A percentile compares a stretch with the other conserved stretches of the same genome.
phyloP scores from a whole-genome alignment of 53 echinoderm and acorn worm species.

The Echinometra lucunter region DNA sequence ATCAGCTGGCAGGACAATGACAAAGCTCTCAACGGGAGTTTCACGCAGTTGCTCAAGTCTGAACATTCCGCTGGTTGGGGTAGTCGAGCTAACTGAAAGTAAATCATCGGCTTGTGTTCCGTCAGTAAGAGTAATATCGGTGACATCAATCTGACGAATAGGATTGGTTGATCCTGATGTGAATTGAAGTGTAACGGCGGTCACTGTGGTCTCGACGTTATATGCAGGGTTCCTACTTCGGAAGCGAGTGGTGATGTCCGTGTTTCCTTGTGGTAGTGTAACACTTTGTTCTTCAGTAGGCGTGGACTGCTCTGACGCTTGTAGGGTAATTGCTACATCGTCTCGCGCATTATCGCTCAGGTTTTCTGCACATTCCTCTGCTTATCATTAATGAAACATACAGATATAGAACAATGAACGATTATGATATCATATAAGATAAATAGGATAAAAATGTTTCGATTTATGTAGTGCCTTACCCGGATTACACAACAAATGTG shows the following conservation, averaged over 20 bases:
- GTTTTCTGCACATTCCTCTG: neutral
- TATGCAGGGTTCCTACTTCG: neutral
- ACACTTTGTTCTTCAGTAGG: too few relatives aligned
- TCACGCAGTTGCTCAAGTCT: neutral
- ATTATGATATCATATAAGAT: too few relatives aligned
- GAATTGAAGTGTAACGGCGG: neutral
- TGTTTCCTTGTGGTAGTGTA: neutral
- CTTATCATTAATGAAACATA: too few relatives aligned
- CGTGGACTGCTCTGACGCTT: too few relatives aligned
- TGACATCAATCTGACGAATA: too few relatives aligned
- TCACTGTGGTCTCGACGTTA: neutral
- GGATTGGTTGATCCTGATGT: too few relatives aligned
- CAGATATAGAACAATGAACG: too few relatives aligned
- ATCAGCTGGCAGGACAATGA: neutral
- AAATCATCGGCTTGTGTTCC: neutral
- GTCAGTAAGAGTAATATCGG: too few relatives aligned
- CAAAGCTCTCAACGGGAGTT: neutral
- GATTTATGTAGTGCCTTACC: too few relatives aligned
- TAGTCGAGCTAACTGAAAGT: neutral
- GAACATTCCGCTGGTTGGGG: neutral
- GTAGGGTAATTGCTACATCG: too few relatives aligned
- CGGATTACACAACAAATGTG: too few relatives aligned
- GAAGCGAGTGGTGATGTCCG: neutral
- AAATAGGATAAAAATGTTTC: too few relatives aligned
- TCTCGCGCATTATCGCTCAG: neutral